Evolutionary conservation across 2,888 invertebrate genomes (phyloP), one percentile per base, ranked within the genome.

Genomic region (Syrphus vitripennis): DNA sequence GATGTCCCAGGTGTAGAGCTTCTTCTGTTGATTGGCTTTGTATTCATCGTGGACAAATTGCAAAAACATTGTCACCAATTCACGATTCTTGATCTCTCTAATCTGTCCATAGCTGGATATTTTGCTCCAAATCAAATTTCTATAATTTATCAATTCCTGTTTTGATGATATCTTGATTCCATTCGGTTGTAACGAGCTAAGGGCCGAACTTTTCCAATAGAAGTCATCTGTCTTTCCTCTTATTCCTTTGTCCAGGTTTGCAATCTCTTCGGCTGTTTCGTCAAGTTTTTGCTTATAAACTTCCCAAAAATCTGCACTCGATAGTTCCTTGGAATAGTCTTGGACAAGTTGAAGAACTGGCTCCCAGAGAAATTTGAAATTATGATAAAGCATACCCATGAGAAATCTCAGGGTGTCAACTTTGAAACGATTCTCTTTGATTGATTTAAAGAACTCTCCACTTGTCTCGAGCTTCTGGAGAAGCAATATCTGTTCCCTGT

Each of bases 301-400:
- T 0, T 93, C 92, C 97, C 97, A 97, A 92, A 97, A 97, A 29
- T 94, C 93, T n/a, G 94, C 92, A 1, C 92, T 89, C 0, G 93
- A 90, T 89, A 96, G 91, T 0, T 94, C 94, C 89, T 93, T 94
- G 0, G 97, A 96, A 90, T 96, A 96, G 0, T 95, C 94, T 1
- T 95, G 94, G 59, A 98, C 95, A 48, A 98, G 93, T 89, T 96
- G 95, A 16, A 94, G 93, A 0, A 96, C 93, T 0, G 98, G 97
- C 84, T 96, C 96, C 98, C 98, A 98, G 0, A 99, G 91, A 14
- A 97, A 93, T 88, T 97, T 96, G 90, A 99, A 98, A 91, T 98
- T 98, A 21, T 96, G 94, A 91, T 96, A 97, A 63, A 98, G 93
- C 80, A 95, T 94, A 2, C 98, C 98, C 37, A 98, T 93, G 89